Evolutionary conservation across 37 sponge, comb jelly and placozoan genomes (phyloP).

Genomic region (Beroe ovata): DNA sequence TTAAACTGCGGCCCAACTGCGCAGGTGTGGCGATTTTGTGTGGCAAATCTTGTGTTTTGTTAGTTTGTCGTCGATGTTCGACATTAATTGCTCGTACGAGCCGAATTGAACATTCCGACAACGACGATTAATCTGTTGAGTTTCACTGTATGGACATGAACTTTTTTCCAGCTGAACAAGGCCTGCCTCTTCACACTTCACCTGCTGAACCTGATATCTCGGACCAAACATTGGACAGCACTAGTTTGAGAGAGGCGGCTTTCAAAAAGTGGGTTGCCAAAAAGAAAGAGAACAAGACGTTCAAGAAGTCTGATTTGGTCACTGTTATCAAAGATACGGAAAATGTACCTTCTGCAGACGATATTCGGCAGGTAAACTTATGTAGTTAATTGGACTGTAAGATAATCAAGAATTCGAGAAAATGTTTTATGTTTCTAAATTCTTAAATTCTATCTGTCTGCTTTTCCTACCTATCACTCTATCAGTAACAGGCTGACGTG

Average conservation of each 20-base stretch:
- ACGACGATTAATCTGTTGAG: no score
- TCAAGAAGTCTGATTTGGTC: conserved; percentile 34
- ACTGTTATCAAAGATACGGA: conserved; percentile 19
- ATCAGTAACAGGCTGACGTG: no score
- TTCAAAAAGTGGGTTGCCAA: conserved; percentile 56
- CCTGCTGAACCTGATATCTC: not conserved
- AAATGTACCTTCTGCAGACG: conserved; percentile 12
- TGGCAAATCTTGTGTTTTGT: no score
- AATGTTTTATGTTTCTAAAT: no score
- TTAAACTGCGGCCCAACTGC: not conserved
- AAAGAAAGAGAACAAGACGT: conserved; percentile 59
- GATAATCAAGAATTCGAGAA: no score
- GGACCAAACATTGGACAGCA: not conserved
- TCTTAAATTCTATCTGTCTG: no score
- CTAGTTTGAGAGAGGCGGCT: conserved; percentile 52
- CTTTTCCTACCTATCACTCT: no score
- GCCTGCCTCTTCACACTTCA: not conserved
- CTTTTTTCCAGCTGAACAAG: conserved; percentile 22
- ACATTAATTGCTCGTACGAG: no score
- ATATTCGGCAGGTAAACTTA: conserved; percentile 26
- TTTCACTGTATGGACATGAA: no score
- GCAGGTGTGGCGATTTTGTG: no score
- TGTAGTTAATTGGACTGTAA: not conserved
- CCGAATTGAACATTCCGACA: no score
- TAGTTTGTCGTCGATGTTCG: no score